Conservation (phyloP, 2,797 vertebrate species). For the Scomberomorus guttatus region DNA sequence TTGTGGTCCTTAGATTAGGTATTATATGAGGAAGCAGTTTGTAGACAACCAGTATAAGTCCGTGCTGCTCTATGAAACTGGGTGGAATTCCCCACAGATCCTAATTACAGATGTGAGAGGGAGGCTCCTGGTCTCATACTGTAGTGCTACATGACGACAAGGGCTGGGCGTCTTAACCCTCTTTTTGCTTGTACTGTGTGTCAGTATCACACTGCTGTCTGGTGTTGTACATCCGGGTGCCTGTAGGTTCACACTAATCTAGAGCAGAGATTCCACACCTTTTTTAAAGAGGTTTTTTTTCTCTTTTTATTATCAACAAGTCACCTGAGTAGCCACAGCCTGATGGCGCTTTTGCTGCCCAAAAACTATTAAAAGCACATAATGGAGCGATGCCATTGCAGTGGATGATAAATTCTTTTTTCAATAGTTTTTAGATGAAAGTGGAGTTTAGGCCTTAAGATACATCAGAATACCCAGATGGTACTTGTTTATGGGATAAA, state of each 20-base stretch:
- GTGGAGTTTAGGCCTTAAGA: background rate
- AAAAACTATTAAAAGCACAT: background rate
- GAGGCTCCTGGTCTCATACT: conserved; percentile 52
- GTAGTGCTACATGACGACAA: conserved; percentile 22
- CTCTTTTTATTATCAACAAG: background rate
- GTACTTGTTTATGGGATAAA: background rate
- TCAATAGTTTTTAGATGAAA: too few relatives aligned
- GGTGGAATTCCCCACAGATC: conserved; percentile 71
- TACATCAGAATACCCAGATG: background rate
- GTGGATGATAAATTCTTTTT: too few relatives aligned
- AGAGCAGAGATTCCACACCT: background rate
- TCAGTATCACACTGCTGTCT: conserved; percentile 12
- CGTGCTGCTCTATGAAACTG: conserved; percentile 50
- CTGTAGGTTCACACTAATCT: background rate
- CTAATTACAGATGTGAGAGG: conserved; percentile 75
- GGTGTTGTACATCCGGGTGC: background rate
- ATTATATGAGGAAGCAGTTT: conserved; percentile 56
- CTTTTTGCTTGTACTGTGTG: conserved; percentile 1
- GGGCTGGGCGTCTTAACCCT: conserved; percentile 26
- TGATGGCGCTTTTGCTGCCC: too few relatives aligned
- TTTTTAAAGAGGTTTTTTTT: background rate
- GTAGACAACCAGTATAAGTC: conserved; percentile 38
- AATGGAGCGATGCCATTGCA: background rate
- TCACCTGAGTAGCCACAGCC: too few relatives aligned
- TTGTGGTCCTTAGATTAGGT: conserved; percentile 40